phyloP scores from a whole-genome alignment of 2,888 invertebrate species.

The Oscheius sp. region DNA sequence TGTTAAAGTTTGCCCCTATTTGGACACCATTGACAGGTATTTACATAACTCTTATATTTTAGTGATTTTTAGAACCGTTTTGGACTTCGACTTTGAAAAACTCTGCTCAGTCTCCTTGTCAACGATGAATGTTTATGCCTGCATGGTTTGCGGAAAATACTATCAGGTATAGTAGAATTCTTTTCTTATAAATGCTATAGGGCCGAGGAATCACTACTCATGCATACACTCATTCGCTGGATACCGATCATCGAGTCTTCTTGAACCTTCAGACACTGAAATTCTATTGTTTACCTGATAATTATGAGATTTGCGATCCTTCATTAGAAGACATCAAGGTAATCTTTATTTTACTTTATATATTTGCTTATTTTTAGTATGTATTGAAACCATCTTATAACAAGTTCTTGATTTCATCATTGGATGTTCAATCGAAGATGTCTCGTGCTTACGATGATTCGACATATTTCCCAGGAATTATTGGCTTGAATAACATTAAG shows the following conservation, averaged over 20 bases:
- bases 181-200: constrained; percentile 72
- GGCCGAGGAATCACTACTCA: constrained; percentile 96
- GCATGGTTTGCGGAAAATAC: constrained; percentile 98
- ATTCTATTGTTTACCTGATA: constrained; percentile 98
- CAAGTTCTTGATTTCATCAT: constrained; percentile 80
- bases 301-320: constrained; percentile 96
- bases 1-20: constrained; percentile 82
- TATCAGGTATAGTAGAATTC: constrained; percentile 78
- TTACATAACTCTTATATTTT: neutral
- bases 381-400: constrained; percentile 96
- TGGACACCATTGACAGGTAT: constrained; percentile 93
- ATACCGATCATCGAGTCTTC: constrained; percentile 96
- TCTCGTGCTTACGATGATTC: constrained; percentile 90
- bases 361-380: constrained; percentile 75
- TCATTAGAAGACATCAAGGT: constrained; percentile 92
- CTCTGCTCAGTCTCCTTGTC: constrained; percentile 96
- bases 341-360: constrained; percentile 34
- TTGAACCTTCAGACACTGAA: constrained; percentile 89
- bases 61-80: constrained; percentile 78
- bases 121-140: constrained; percentile 98
- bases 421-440: constrained; percentile 77
- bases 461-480: constrained; percentile 89
- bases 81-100: constrained; percentile 99
- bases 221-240: constrained; percentile 98
- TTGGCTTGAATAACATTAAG: constrained; percentile 98